Evolutionary conservation across 2,888 invertebrate species (phyloP), one percentile per base, ranked within the genome.

Genomic region (Tetranychus truncatus): DNA sequence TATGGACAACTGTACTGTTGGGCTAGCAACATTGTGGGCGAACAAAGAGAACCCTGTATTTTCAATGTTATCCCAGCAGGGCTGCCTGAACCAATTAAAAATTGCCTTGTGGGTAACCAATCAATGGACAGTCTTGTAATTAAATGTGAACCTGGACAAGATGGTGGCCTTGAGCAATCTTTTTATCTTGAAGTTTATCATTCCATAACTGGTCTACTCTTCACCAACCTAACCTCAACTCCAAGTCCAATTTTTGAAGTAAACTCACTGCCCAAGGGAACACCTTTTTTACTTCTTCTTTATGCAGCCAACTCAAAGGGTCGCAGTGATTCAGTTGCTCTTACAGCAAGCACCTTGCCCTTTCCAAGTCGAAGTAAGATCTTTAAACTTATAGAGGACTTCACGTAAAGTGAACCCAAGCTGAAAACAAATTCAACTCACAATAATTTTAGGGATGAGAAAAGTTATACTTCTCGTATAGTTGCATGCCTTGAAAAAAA

Each of bases 11-110:
- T 93, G 46, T 86, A 92, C 72, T 94, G 93, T 83, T 89, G 90
- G 87, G 92, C 91, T 0, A 77, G 44, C 67, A 93, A 93, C 81
- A 86, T 87, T 80, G 91, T 92, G 77, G 92, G 93, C n/a, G 87
- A 87, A 81, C 93, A 93, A 83, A 85, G 89, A 77, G 87, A 90
- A 77, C 93, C 93, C 0, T 93, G 93, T 82, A 90, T 92, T 75
- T 93, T 90, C 83, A 92, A 92, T 82, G 91, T 94, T 78, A 92
- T 93, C 79, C 91, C 92, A 74, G 93, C 92, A 81, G 93, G 92
- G 81, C 90, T 91, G 11, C 93, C 93, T n/a, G 93, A 94, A 84
- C 91, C 91, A 84, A 91, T 92, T 15, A 91, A 91, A 84, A 93
- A 93, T 83, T 94, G 93, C 83, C 89, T 91, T 8, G 87, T 91